phyloP scores from a whole-genome alignment of 1,140 invertebrate genomes.

The Nephila pilipes region DNA sequence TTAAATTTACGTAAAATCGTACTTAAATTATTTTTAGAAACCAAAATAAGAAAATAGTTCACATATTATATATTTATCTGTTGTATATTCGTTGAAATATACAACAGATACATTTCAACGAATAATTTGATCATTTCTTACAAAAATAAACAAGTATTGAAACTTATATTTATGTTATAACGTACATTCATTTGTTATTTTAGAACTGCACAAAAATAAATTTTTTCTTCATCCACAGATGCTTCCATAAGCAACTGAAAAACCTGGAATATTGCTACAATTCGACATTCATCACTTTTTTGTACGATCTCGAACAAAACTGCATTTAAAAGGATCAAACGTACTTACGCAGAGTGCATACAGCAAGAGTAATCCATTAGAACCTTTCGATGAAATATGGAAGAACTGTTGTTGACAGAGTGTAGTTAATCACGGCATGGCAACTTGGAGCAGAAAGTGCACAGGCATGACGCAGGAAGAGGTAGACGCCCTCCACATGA shows the following conservation, averaged over 20 bases:
- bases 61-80: background rate
- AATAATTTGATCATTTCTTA: background rate
- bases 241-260: background rate
- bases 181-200: background rate
- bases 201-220: background rate
- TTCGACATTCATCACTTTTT: background rate
- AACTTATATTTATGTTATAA: background rate
- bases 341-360: background rate
- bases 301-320: background rate
- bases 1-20: too few relatives aligned
- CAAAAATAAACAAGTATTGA: background rate
- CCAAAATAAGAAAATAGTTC: background rate
- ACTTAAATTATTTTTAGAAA: too few relatives aligned
- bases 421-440: constrained; percentile 45
- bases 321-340: background rate
- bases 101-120: background rate
- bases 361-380: too few relatives aligned
- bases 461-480: constrained; percentile 69
- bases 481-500: constrained; percentile 82
- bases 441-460: constrained; percentile 62
- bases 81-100: background rate
- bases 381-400: background rate
- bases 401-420: background rate
- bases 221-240: background rate
- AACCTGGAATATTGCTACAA: background rate